Percentiles rank a stretch among this genome's conserved stretches.
Conservation (phyloP, 2,888 invertebrate species). For the Proisotoma minuta region DNA sequence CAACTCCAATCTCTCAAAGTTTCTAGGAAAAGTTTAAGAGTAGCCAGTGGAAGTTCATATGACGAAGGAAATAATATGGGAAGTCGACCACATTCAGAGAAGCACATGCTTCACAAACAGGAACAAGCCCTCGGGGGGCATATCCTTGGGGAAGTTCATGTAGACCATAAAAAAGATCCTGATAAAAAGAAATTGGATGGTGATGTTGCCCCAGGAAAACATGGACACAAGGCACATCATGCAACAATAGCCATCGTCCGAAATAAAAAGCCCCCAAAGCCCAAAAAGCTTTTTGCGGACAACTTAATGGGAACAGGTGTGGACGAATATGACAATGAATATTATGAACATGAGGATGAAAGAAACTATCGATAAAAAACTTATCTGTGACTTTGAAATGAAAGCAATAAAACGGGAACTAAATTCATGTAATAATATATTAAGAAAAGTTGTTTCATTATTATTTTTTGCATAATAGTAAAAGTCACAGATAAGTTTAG, state of each 20-base stretch:
- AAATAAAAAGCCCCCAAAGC: constrained; percentile 22
- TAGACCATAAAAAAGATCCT: constrained; percentile 26
- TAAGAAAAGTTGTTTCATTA: too few species aligned
- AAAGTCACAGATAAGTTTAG: too few species aligned
- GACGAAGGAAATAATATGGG: background rate
- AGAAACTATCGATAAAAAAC: too few species aligned
- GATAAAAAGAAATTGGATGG: constrained; percentile 11
- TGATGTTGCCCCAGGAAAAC: constrained; percentile 17
- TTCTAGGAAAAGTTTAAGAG: background rate
- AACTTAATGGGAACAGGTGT: background rate
- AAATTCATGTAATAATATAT: too few species aligned
- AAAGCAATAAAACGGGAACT: too few species aligned
- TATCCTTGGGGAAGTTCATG: constrained; percentile 40
- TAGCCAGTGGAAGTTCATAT: background rate
- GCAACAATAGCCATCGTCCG: constrained; percentile 37
- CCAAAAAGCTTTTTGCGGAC: background rate
- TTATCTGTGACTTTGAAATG: too few species aligned
- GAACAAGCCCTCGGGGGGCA: constrained; percentile 33
- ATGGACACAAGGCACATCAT: constrained; percentile 25
- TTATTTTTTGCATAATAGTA: too few species aligned
- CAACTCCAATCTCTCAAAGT: background rate
- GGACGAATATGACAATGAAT: too few species aligned
- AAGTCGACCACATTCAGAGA: constrained; percentile 6
- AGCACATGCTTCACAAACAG: constrained; percentile 28
- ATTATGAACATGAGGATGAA: too few species aligned